These are phyloP conservation scores for Rhyacophila evoluta DNA, from an alignment of 2,888 invertebrate species.

Conservation along the genomic window DNA sequence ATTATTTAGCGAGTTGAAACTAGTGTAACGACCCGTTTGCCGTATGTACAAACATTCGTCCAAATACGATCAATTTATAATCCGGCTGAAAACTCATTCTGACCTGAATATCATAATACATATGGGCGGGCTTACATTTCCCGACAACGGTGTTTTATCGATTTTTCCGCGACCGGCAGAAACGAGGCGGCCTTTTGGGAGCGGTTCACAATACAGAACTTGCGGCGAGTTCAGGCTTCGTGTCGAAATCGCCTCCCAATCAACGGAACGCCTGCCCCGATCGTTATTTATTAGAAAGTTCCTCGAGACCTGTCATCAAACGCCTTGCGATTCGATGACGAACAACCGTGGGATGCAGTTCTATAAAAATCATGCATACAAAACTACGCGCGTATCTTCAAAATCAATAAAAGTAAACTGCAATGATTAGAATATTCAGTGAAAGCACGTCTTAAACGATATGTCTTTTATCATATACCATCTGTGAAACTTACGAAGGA, in stretches of 20 bases:
- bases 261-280: not conserved
- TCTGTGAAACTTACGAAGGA: too few relatives aligned
- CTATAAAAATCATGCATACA: too few relatives aligned
- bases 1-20: not conserved
- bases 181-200: not conserved
- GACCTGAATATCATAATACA: not conserved
- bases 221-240: not conserved
- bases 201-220: not conserved
- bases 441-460: too few relatives aligned
- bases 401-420: too few relatives aligned
- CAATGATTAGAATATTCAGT: too few relatives aligned
- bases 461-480: too few relatives aligned
- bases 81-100: not conserved
- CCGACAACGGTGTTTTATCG: not conserved
- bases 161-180: conserved; percentile 16
- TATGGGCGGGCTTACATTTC: not conserved
- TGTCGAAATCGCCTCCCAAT: not conserved
- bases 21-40: not conserved
- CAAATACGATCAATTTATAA: conserved; percentile 10
- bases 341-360: not conserved
- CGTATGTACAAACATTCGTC: not conserved
- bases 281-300: conserved; percentile 13
- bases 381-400: too few relatives aligned
- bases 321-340: not conserved
- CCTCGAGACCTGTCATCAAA: not conserved